Conservation (phyloP, 2,888 invertebrate genomes). For the Cheiracanthium punctorium region DNA sequence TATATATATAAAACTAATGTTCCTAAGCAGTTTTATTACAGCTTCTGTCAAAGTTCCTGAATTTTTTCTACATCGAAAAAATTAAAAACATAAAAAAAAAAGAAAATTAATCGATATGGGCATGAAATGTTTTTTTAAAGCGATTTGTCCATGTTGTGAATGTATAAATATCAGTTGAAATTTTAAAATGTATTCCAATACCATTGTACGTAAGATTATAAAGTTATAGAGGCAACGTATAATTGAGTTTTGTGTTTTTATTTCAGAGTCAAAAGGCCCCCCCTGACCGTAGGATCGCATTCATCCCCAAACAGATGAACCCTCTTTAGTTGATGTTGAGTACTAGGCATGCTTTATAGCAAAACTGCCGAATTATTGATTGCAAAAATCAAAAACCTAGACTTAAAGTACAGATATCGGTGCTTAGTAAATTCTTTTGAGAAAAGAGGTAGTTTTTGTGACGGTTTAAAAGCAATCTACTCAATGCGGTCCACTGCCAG, state of each 20-base stretch:
- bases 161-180: constrained; percentile 69
- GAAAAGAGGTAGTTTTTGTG: neutral
- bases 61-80: constrained; percentile 71
- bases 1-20: constrained; percentile 63
- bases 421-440: neutral
- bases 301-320: neutral
- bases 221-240: constrained; percentile 57
- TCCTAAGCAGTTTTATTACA: constrained; percentile 66
- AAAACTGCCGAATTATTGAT: neutral
- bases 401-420: neutral
- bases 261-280: neutral
- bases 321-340: neutral
- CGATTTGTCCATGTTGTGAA: constrained; percentile 66
- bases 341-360: neutral
- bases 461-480: neutral
- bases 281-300: constrained; percentile 5
- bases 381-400: neutral
- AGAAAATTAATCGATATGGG: constrained; percentile 46
- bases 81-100: constrained; percentile 55
- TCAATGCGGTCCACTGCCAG: constrained; percentile 27
- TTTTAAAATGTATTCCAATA: constrained; percentile 61
- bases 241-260: neutral
- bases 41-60: constrained; percentile 70
- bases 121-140: constrained; percentile 60
- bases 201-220: constrained; percentile 58